These are phyloP conservation scores for Eidolon helvum DNA, from an alignment of 2,113 vertebrate genomes.

Conservation along the genomic window DNA sequence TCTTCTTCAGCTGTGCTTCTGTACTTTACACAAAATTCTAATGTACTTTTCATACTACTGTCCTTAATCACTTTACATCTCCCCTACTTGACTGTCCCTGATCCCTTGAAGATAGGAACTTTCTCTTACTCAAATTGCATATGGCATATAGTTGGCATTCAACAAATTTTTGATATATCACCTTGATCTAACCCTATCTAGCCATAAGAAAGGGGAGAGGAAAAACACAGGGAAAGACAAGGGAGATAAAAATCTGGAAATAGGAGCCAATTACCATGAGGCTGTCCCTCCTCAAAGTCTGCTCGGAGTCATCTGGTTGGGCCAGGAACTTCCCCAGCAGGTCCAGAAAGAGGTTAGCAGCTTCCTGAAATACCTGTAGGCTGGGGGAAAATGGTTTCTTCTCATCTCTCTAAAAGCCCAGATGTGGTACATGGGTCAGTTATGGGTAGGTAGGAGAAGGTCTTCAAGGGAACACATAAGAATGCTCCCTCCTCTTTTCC, in stretches of 20 bases:
- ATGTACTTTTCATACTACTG: background rate
- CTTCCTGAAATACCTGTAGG: conserved; percentile 74
- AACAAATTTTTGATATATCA: background rate
- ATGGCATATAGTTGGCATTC: background rate
- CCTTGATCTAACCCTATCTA: background rate
- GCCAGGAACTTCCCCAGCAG: conserved; percentile 76
- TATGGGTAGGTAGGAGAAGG: background rate
- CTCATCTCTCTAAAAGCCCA: background rate
- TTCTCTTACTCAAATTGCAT: background rate
- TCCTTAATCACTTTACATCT: background rate
- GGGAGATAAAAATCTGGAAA: background rate
- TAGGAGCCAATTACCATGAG: conserved; percentile 76
- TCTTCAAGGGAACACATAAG: background rate
- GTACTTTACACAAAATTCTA: background rate
- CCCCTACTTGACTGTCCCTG: background rate
- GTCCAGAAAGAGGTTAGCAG: conserved; percentile 74
- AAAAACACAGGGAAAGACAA: background rate
- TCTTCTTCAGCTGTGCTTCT: background rate
- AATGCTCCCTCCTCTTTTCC: background rate
- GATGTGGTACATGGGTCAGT: background rate
- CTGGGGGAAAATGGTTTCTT: conserved; percentile 65
- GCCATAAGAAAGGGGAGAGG: background rate
- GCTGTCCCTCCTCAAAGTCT: conserved; percentile 78
- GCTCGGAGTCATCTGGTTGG: conserved; percentile 63
- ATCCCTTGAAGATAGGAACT: background rate